Conservation (phyloP, 2,113 vertebrate genomes). For the Sceloporus tristichus region DNA sequence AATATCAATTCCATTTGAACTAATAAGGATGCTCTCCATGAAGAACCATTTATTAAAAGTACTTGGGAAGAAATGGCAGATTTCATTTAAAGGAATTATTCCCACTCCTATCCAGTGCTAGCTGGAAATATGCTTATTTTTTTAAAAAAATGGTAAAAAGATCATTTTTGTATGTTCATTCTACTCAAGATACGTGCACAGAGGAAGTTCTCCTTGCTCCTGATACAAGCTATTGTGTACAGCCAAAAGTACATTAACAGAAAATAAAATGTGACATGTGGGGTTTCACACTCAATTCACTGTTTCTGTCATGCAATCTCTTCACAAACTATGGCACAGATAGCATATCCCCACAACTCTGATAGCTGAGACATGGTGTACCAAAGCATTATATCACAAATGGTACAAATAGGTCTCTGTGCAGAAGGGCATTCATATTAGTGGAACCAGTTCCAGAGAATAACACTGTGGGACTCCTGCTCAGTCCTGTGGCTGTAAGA, state of each 20-base stretch:
- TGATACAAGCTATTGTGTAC: slow-evolving; percentile 3
- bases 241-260: slow-evolving; percentile 19
- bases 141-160: slow-evolving; percentile 3
- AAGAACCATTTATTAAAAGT: not conserved
- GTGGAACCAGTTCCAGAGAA: too few relatives aligned
- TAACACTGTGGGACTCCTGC: too few relatives aligned
- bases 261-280: not conserved
- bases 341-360: not conserved
- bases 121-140: slow-evolving; percentile 8
- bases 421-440: not conserved
- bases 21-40: slow-evolving; percentile 11
- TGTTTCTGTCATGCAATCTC: not conserved
- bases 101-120: slow-evolving; percentile 4
- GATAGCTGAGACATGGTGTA: not conserved
- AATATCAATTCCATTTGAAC: slow-evolving; percentile 12
- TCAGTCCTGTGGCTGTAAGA: too few relatives aligned
- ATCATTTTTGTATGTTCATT: slow-evolving; percentile 30
- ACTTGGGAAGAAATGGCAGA: slow-evolving; percentile 1
- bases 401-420: not conserved
- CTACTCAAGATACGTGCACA: slow-evolving; percentile 19
- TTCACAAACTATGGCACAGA: not conserved
- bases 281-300: not conserved
- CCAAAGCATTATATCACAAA: not conserved
- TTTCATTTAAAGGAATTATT: slow-evolving; percentile 17
- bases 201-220: not conserved